phyloP scores from a whole-genome alignment of 1,140 invertebrate genomes.

The Mycetomoellerius zeteki region DNA sequence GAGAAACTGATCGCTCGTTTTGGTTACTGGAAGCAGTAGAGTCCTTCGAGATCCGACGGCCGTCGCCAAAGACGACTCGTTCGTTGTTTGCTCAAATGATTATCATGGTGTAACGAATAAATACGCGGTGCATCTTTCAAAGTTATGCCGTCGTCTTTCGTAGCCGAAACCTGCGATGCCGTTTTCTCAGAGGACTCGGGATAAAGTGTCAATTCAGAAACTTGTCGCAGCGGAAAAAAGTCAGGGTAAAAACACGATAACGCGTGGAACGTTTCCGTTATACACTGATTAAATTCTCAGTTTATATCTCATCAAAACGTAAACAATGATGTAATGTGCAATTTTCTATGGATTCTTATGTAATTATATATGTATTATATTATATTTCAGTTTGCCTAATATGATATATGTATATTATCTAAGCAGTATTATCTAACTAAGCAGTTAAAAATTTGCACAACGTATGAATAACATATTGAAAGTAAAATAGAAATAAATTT shows the following conservation, averaged over 20 bases:
- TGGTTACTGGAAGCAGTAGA: constrained; percentile 50
- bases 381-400: background rate
- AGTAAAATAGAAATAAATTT: background rate
- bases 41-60: constrained; percentile 70
- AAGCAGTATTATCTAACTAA: background rate
- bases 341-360: background rate
- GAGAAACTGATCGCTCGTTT: constrained; percentile 71
- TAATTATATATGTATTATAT: constrained; percentile 1
- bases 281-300: background rate
- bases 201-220: constrained; percentile 61
- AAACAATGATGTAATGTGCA: background rate
- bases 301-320: background rate
- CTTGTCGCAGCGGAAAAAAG: constrained; percentile 34
- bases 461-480: background rate
- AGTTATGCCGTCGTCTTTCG: constrained; percentile 51
- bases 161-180: constrained; percentile 38
- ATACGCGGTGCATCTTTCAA: constrained; percentile 73
- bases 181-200: constrained; percentile 37
- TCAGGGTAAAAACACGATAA: background rate
- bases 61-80: constrained; percentile 65
- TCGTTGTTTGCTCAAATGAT: constrained; percentile 74
- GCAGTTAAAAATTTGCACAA: background rate
- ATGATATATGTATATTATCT: background rate
- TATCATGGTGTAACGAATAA: constrained; percentile 69
- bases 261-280: background rate